Evolutionary conservation across 2,113 vertebrate genomes (phyloP).

Genomic region (human): DNA sequence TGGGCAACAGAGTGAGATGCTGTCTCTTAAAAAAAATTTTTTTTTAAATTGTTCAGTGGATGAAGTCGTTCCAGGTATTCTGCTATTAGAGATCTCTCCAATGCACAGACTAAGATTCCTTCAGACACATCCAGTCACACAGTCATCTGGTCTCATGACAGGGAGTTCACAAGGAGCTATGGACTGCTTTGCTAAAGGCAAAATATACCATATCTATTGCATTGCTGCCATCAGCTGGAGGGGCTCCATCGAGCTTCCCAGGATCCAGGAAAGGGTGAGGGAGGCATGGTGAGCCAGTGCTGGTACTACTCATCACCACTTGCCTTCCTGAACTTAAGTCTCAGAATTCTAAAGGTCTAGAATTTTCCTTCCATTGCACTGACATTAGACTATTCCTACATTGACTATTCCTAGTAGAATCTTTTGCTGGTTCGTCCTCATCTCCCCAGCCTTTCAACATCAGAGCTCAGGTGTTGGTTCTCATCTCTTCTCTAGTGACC

Average conservation of each 20-base stretch:
- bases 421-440: background rate
- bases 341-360: background rate
- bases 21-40: too few relatives aligned
- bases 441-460: background rate
- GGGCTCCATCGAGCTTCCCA: background rate
- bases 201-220: background rate
- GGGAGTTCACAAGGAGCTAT: background rate
- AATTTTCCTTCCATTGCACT: background rate
- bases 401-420: background rate
- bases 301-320: background rate
- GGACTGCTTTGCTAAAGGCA: background rate
- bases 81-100: background rate
- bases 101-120: background rate
- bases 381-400: background rate
- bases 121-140: background rate
- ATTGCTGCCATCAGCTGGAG: background rate
- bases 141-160: background rate
- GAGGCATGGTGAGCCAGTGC: background rate
- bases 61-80: background rate
- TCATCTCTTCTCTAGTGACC: background rate
- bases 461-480: background rate
- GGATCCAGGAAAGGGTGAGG: background rate
- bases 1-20: too few relatives aligned
- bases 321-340: background rate
- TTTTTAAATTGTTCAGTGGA: background rate